Evolutionary conservation across 2,113 vertebrate species (phyloP), one percentile per base, ranked within the genome.

Genomic region (Odontophorus gujanensis): DNA sequence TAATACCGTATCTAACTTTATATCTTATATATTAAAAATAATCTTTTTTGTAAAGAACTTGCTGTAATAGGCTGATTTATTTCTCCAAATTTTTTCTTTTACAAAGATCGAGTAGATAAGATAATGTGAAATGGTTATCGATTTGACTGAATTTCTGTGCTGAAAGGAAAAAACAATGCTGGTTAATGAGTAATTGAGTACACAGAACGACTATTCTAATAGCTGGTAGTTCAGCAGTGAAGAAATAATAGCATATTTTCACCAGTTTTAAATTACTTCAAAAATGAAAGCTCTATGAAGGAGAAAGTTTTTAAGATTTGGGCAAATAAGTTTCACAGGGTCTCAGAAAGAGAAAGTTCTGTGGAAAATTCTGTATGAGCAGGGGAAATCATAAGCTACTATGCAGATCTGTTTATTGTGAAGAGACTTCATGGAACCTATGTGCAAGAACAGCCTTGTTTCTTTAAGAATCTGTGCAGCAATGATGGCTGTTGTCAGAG

Each of bases 221-320:
- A 87, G 45, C 11, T 71, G 67, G 32, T 73, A 36, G 18, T 50
- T 92, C 32, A 69, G 18, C 38, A 47, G 26, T 45, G 45, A 82
- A 91, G 53, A 85, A 91, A 67, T 8, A 76, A 14, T 59, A 74
- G 21, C 47, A 65, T 2, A 15, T 20, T 89, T 81, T 81, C 13
- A 69, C 34, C 13, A n/a, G n/a, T 80, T 91, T 59, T 55, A 68
- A 90, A 53, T 61, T 55, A 26, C 16, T 89, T 95, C 22, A 80
- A 38, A 55, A 93, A 43, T 69, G 14, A 74, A 81, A 85, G 13
- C 32, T 80, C 20, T 50, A 1, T 34, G 20, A 69, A 55, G 80
- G 25, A 68, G 55, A 57, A 92, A 51, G 17, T 40, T 75, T 62
- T 50, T 74, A 85, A 89, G 7, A 10, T 81, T 78, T 72, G 72